phyloP scores from a whole-genome alignment of 2,113 vertebrate genomes.

The Mellivora capensis region DNA sequence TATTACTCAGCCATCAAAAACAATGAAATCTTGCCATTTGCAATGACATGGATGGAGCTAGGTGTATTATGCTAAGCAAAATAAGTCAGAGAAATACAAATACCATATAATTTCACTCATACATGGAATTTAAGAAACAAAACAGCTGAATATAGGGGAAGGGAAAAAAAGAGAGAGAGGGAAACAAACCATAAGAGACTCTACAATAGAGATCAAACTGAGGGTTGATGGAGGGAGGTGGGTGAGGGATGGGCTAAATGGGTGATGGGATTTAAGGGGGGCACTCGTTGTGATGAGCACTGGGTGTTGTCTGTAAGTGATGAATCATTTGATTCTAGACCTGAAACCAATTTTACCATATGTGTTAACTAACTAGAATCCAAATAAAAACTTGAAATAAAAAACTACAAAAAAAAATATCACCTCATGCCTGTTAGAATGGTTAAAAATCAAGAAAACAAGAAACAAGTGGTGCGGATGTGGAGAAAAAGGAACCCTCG shows the following conservation, averaged over 20 bases:
- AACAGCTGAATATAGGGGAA: not conserved
- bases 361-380: not conserved
- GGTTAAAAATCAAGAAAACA: not conserved
- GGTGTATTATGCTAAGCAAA: not conserved
- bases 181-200: not conserved
- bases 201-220: not conserved
- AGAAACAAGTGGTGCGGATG: not conserved
- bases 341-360: not conserved
- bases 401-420: not conserved
- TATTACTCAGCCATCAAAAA: not conserved
- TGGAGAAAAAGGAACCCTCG: not conserved
- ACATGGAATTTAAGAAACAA: not conserved
- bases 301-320: too few relatives aligned
- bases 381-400: not conserved
- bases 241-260: too few relatives aligned
- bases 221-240: too few relatives aligned
- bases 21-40: not conserved
- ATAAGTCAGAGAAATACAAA: not conserved
- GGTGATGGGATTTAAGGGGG: too few relatives aligned
- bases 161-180: not conserved
- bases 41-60: not conserved
- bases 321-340: not conserved
- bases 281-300: too few relatives aligned
- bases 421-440: not conserved
- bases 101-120: not conserved